Conservation (phyloP, 2,113 vertebrate species). For the Danio rerio region DNA sequence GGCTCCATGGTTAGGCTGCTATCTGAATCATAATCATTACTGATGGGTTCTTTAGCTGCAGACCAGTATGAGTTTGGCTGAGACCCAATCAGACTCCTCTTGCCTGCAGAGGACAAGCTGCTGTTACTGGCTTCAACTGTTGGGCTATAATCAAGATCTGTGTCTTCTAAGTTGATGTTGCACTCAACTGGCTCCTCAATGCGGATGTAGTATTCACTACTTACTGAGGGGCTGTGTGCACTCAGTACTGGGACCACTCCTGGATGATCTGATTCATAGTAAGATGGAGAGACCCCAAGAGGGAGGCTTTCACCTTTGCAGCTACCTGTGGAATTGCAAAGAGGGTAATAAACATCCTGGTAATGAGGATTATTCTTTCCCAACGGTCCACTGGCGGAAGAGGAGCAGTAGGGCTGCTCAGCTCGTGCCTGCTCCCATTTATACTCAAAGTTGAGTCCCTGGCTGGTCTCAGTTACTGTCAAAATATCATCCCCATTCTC, state of each 20-base stretch:
- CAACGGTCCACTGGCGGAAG: conserved; percentile 75
- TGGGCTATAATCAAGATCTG: conserved; percentile 76
- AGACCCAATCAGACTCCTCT: conserved; percentile 48
- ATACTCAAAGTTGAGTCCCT: conserved; percentile 96
- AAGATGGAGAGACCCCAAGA: conserved; percentile 83
- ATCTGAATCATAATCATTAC: conserved; percentile 73
- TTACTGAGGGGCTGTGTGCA: conserved; percentile 92
- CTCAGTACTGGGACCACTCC: conserved; percentile 92
- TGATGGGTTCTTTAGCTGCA: conserved; percentile 64
- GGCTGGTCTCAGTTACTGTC: conserved; percentile 94
- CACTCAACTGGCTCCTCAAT: conserved; percentile 87
- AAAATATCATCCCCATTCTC: conserved; percentile 90
- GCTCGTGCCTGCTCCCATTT: conserved; percentile 90
- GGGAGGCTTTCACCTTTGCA: conserved; percentile 74
- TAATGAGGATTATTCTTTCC: conserved; percentile 83
- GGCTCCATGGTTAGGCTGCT: conserved; percentile 82
- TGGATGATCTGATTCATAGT: conserved; percentile 82
- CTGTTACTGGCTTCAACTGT: conserved; percentile 67
- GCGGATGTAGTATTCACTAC: conserved; percentile 95
- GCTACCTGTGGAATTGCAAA: conserved; percentile 64
- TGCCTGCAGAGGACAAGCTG: conserved; percentile 63
- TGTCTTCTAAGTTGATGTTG: conserved; percentile 83
- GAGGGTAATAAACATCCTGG: conserved; percentile 87
- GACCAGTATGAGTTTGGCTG: conserved; percentile 72
- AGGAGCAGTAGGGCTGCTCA: conserved; percentile 80